Percentiles rank a stretch among this genome's conserved stretches.
Evolutionary conservation across 1,140 invertebrate species (phyloP).

Genomic region (Bemisia tabaci): DNA sequence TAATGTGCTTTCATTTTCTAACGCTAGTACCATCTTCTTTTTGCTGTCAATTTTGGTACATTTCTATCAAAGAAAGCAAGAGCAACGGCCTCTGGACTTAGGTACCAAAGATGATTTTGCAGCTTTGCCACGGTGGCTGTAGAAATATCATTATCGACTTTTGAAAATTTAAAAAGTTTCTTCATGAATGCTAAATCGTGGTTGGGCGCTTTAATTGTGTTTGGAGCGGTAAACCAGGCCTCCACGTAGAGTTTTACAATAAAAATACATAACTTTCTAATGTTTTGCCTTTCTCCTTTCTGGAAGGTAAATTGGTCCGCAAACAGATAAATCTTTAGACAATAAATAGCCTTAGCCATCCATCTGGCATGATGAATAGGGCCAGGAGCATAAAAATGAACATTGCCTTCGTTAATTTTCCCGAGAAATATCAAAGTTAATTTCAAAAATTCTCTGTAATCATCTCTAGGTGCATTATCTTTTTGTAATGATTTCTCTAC

Average conservation of each 20-base stretch:
- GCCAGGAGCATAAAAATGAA: slow-evolving; percentile 8
- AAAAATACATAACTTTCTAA: slow-evolving; percentile 18
- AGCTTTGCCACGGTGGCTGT: slow-evolving; percentile 21
- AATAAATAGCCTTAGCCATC: slow-evolving; percentile 2
- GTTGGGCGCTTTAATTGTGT: slow-evolving; percentile 11
- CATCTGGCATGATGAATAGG: slow-evolving; percentile 1
- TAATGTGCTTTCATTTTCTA: too few species aligned
- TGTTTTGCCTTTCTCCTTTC: slow-evolving; percentile 13
- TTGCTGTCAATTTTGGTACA: not conserved
- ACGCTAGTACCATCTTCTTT: too few species aligned
- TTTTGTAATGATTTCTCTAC: too few species aligned
- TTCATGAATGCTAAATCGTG: slow-evolving; percentile 14
- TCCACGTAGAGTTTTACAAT: slow-evolving; percentile 17
- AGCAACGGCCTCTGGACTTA: slow-evolving; percentile 22
- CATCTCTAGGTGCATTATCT: slow-evolving; percentile 10
- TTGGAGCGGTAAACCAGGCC: slow-evolving; percentile 15
- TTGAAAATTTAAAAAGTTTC: slow-evolving; percentile 1
- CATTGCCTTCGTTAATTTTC: not conserved
- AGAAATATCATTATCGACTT: slow-evolving; percentile 11
- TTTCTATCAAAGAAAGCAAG: slow-evolving; percentile 17
- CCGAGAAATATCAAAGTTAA: slow-evolving; percentile 11
- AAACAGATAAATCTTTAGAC: slow-evolving; percentile 5
- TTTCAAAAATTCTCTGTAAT: slow-evolving; percentile 11
- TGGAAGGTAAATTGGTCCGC: slow-evolving; percentile 10
- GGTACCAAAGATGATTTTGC: slow-evolving; percentile 25